Percentiles rank a stretch among this genome's conserved stretches.
These are phyloP conservation scores for Orbicella faveolata DNA, from an alignment of 64 coral and sea anemone species.

Conservation along the genomic window DNA sequence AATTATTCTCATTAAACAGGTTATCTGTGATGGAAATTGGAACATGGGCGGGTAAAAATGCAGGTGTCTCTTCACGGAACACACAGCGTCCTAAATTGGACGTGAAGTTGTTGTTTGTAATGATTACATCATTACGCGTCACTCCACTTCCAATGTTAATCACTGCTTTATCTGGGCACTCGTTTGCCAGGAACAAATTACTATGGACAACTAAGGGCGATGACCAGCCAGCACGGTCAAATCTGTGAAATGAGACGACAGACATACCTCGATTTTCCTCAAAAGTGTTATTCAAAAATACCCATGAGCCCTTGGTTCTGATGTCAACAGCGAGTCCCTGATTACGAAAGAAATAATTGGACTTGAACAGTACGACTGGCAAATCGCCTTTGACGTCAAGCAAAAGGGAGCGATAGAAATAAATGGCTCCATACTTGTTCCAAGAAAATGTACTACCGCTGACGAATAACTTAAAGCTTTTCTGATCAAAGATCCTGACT, in stretches of 20 bases:
- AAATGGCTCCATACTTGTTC: constrained; percentile 20
- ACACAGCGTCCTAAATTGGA: constrained; percentile 45
- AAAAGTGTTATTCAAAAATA: constrained; percentile 48
- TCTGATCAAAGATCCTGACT: neutral
- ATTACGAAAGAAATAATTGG: constrained; percentile 44
- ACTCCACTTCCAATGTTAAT: neutral
- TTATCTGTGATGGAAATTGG: constrained; percentile 32
- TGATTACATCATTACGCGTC: neutral
- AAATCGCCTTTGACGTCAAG: neutral
- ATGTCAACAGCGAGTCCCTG: constrained; percentile 35
- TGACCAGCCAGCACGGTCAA: neutral
- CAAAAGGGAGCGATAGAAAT: neutral
- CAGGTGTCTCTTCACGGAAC: constrained; percentile 13
- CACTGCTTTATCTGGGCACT: constrained; percentile 36
- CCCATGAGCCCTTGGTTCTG: neutral
- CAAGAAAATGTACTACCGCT: constrained; percentile 17
- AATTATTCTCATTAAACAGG: constrained; percentile 37
- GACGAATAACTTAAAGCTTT: constrained; percentile 1
- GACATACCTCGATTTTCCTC: constrained; percentile 35
- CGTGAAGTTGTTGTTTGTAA: constrained; percentile 48
- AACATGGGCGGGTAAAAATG: too few species aligned
- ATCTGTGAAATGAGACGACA: neutral
- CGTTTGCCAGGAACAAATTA: constrained; percentile 53
- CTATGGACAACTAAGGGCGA: constrained; percentile 4
- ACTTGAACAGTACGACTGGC: neutral